phyloP scores from a whole-genome alignment of 1,140 invertebrate species.

The Rhyacophila brunnea region DNA sequence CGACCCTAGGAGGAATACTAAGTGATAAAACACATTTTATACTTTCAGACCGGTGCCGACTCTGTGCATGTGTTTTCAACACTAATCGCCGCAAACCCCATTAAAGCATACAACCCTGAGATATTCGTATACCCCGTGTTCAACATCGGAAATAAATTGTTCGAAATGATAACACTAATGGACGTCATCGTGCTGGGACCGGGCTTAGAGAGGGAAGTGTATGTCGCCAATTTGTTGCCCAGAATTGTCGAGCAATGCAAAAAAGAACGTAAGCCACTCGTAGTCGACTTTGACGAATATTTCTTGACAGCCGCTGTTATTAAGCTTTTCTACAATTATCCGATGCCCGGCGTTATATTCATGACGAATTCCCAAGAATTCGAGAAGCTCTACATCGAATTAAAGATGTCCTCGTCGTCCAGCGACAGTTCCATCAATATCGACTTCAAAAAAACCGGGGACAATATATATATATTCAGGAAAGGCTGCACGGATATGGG shows the following conservation, averaged over 20 bases:
- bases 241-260: conserved; percentile 20
- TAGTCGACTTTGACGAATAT: conserved; percentile 12
- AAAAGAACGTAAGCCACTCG: conserved; percentile 16
- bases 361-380: conserved; percentile 3
- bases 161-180: not conserved
- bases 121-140: conserved; percentile 12
- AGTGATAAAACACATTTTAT: not conserved
- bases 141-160: not conserved
- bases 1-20: too few species aligned
- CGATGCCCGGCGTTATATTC: conserved; percentile 19
- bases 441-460: conserved; percentile 14
- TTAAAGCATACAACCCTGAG: conserved; percentile 15
- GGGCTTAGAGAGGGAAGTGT: conserved; percentile 5
- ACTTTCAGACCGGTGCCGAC: conserved; percentile 18
- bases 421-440: conserved; percentile 1
- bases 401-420: not conserved
- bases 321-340: conserved; percentile 2
- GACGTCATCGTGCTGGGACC: conserved; percentile 21
- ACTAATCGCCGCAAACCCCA: not conserved
- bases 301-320: conserved; percentile 8
- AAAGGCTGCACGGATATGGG: conserved; percentile 24
- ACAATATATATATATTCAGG: conserved; percentile 18
- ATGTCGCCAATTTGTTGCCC: not conserved
- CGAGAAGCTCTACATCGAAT: conserved; percentile 14
- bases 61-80: conserved; percentile 20